phyloP scores from a whole-genome alignment of 2,797 vertebrate species.

The Argentina silus region DNA sequence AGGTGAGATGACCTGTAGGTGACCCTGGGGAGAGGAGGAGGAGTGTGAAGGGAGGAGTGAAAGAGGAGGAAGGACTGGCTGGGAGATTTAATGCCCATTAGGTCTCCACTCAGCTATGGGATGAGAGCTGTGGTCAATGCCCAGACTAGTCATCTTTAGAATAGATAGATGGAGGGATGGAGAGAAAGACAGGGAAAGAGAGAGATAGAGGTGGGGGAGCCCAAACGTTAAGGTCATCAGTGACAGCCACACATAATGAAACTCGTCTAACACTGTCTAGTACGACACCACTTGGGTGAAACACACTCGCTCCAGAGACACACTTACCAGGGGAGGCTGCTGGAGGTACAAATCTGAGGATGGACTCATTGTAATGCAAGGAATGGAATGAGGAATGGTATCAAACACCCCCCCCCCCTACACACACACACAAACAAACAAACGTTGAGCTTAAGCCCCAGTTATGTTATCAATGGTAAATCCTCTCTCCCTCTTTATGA shows the following conservation, averaged over 20 bases:
- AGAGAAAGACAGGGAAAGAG: neutral
- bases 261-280: constrained; percentile 18
- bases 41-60: constrained; percentile 6
- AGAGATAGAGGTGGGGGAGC: neutral
- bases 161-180: neutral
- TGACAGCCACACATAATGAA: constrained; percentile 11
- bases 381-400: too few relatives aligned
- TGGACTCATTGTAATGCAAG: too few relatives aligned
- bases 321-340: too few relatives aligned
- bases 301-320: neutral
- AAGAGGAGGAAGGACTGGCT: neutral
- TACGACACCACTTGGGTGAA: constrained; percentile 1
- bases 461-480: neutral
- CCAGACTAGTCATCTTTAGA: too few relatives aligned
- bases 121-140: neutral
- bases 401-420: neutral
- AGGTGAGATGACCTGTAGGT: neutral
- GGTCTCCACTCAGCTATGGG: neutral
- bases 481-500: neutral
- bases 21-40: neutral
- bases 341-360: too few relatives aligned
- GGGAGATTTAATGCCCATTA: constrained; percentile 10
- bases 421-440: neutral
- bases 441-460: neutral
- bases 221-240: neutral